Percentiles rank a stretch among this genome's conserved stretches.
Evolutionary conservation across 1,140 invertebrate genomes (phyloP).

Genomic region (Nomia melanderi): DNA sequence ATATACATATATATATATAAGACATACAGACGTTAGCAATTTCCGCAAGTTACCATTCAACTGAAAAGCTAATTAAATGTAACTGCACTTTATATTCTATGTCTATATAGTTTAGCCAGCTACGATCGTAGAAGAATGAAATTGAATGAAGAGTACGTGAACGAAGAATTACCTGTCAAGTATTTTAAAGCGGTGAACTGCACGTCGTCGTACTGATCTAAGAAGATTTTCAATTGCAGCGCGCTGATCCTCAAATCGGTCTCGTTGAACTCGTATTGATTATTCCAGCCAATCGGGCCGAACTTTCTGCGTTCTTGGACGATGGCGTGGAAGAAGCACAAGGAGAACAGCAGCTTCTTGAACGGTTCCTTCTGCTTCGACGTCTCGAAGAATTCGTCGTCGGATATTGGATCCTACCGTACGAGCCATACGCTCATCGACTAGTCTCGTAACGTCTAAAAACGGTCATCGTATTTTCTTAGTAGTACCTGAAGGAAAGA

Average conservation of each 20-base stretch:
- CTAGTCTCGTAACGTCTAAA: neutral
- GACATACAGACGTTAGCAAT: too few species aligned
- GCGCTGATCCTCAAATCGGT: constrained; percentile 95
- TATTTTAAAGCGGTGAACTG: constrained; percentile 95
- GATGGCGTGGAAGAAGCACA: constrained; percentile 97
- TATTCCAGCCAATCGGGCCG: constrained; percentile 97
- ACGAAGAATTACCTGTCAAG: constrained; percentile 83
- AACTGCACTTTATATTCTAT: too few species aligned
- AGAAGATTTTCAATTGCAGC: constrained; percentile 93
- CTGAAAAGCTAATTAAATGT: too few species aligned
- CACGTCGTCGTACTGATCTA: constrained; percentile 93
- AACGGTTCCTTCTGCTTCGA: constrained; percentile 89
- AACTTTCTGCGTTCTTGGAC: constrained; percentile 96
- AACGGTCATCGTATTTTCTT: neutral
- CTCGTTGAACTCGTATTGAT: constrained; percentile 97
- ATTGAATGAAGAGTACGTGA: too few species aligned
- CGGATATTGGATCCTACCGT: constrained; percentile 92
- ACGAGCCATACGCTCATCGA: neutral
- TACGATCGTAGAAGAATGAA: too few species aligned
- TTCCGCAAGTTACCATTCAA: too few species aligned
- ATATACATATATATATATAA: too few species aligned
- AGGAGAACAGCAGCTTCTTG: constrained; percentile 92
- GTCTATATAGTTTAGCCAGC: too few species aligned
- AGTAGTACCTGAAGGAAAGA: constrained; percentile 85
- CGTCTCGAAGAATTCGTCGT: constrained; percentile 93